These are phyloP conservation scores for Myzus persicae DNA, from an alignment of 1,140 invertebrate species.

Conservation along the genomic window DNA sequence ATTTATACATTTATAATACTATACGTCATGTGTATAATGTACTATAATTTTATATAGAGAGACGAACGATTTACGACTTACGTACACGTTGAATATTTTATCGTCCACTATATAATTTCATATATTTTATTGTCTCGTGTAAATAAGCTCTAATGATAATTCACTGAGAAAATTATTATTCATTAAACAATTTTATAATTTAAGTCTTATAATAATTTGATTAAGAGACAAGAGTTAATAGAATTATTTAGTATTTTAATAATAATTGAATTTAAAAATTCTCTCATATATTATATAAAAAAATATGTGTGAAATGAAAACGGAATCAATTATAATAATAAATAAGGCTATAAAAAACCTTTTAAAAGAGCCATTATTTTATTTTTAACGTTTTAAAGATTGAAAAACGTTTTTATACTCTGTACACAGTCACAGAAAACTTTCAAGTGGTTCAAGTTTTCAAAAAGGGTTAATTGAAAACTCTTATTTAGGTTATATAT, in stretches of 20 bases:
- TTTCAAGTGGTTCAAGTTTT: slow-evolving; percentile 13
- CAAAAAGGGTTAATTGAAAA: slow-evolving; percentile 5
- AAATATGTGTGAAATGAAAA: neutral
- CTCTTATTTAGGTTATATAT: neutral
- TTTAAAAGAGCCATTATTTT: slow-evolving; percentile 4
- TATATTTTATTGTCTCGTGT: neutral
- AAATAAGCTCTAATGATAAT: neutral
- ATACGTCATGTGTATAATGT: neutral
- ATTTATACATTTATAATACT: neutral
- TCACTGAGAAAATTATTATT: neutral
- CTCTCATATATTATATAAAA: neutral
- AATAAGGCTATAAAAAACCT: neutral
- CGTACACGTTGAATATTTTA: neutral
- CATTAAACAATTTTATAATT: neutral
- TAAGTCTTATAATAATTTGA: neutral
- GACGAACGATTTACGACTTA: neutral
- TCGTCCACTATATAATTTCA: neutral
- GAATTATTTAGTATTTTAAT: neutral
- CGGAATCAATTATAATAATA: neutral
- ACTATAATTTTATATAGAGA: neutral
- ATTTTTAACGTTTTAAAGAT: slow-evolving; percentile 12
- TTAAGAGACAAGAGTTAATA: neutral
- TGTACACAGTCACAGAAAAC: neutral
- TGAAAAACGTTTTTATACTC: neutral
- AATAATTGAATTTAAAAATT: neutral